Evolutionary conservation across 2,113 vertebrate genomes (phyloP), one percentile per base, ranked within the genome.

Genomic region (Hyperopisus bebe): DNA sequence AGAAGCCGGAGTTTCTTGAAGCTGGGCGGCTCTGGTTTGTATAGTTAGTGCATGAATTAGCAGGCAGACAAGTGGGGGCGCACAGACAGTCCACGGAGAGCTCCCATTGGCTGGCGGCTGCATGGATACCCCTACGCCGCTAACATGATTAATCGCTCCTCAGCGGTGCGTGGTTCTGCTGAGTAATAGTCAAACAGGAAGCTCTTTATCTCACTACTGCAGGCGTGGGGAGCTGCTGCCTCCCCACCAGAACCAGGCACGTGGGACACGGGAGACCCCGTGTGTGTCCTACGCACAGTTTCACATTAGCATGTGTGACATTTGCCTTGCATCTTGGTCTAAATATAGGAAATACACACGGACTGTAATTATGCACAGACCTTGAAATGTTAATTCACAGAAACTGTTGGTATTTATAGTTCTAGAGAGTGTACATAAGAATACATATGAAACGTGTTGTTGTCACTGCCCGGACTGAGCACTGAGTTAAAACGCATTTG

Each of bases 121-220:
- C 83, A 85, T 27, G 83, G 44, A 31, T 21, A 44, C 46, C 46
- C 44, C 83, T 27, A 27, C 10, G 10, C 44, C 24, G 24, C 83
- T 86, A 86, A 86, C 83, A 11, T 47, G 24, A 86, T 86, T 86
- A 47, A 50, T 27, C 24, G 83, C 44, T 50, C 47, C 44, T 50
- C 47, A 24, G 83, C 47, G 10, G 24, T 31, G 24, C 46, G 35
- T 80, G 74, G 31, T 80, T 42, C 15, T 80, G 74, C 74, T 80
- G 74, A 80, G 74, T 39, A 42, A 80, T 9, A 50, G 46, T 86
- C 44, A 50, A 86, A 47, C 83, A n/a, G 21, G 83, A 50, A 48
- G 17, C 42, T 46, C 47, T n/a, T 86, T 86, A 86, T 86, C 83
- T 86, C 83, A 86, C 46, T 86, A 24, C 47, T 86, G 83, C 83